Evolutionary conservation across 2,113 vertebrate species (phyloP).

Genomic region (Myotis yumanensis): DNA sequence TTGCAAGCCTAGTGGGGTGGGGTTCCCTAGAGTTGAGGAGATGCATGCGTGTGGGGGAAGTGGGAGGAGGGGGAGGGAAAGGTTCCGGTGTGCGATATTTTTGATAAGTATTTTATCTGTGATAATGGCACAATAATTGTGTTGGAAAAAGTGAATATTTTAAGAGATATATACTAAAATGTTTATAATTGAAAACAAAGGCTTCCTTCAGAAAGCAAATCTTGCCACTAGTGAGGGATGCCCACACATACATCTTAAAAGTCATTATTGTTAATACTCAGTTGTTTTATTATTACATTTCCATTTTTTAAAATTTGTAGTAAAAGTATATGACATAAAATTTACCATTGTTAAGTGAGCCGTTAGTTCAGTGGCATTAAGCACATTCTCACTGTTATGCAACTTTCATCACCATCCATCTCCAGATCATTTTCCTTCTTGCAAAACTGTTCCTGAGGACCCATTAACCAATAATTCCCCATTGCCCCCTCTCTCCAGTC

Average conservation of each 20-base stretch:
- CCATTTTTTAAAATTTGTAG: background rate
- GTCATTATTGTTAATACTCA: background rate
- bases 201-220: background rate
- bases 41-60: too few relatives aligned
- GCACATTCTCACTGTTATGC: fast-evolving
- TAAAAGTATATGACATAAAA: background rate
- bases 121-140: background rate
- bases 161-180: background rate
- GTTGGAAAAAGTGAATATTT: background rate
- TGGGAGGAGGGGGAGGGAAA: too few relatives aligned
- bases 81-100: background rate
- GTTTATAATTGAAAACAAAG: background rate
- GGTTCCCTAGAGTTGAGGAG: too few relatives aligned
- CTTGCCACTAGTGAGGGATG: background rate
- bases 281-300: background rate
- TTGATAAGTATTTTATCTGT: background rate
- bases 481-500: fast-evolving
- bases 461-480: background rate
- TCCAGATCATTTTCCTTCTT: background rate
- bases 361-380: background rate
- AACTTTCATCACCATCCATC: too few relatives aligned
- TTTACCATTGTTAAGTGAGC: background rate
- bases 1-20: too few relatives aligned
- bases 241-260: background rate
- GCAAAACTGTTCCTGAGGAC: background rate